Evolutionary conservation across 2,797 vertebrate species (phyloP).

Genomic region (Graptemys geographica): DNA sequence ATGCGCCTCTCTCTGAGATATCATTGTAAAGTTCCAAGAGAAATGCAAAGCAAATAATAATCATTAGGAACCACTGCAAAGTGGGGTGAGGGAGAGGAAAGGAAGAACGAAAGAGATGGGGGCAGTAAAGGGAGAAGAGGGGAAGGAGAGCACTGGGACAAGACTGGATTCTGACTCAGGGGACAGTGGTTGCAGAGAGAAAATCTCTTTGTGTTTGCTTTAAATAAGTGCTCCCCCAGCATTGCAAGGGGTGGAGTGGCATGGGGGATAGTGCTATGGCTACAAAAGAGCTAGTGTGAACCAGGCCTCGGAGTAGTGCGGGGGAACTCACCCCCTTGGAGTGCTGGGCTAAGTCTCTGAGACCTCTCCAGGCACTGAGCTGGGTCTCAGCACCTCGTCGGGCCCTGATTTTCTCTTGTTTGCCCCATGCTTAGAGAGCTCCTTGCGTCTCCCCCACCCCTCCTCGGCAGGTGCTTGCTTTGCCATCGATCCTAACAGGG

Average conservation of each 20-base stretch:
- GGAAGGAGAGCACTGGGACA: not conserved
- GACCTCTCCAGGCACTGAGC: not conserved
- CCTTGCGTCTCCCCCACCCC: not conserved
- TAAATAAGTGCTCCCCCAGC: not conserved
- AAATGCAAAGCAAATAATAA: not conserved
- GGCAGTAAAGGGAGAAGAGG: not conserved
- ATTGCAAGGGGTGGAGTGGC: not conserved
- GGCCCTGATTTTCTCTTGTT: not conserved
- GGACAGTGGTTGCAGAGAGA: not conserved
- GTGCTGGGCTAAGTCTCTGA: not conserved
- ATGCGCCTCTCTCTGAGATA: not conserved
- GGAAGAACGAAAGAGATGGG: not conserved
- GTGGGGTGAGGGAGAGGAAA: not conserved
- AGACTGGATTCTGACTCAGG: not conserved
- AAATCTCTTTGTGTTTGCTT: not conserved
- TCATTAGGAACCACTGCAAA: not conserved
- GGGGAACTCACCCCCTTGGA: not conserved
- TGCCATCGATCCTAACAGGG: not conserved
- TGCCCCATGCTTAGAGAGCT: not conserved
- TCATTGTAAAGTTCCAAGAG: not conserved
- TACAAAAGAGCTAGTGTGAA: not conserved
- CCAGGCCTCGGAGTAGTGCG: rapidly evolving
- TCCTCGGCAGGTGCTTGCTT: not conserved
- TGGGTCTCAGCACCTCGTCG: not conserved
- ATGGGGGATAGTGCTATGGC: not conserved